Evolutionary conservation across 92 coral and sea anemone genomes (phyloP).

Genomic region (Siderastrea siderea): DNA sequence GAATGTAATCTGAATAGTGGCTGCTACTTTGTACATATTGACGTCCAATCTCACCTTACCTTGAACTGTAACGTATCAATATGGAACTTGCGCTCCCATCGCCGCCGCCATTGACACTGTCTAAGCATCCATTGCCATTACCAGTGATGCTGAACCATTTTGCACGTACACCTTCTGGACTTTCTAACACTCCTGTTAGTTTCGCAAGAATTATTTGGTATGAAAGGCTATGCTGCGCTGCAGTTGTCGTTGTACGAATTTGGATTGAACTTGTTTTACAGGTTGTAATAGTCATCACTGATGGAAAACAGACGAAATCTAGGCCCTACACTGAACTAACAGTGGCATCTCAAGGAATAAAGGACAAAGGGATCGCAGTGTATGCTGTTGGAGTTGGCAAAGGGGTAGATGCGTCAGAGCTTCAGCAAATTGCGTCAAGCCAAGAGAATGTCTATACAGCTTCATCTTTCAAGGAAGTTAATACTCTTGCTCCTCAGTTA

Average conservation of each 20-base stretch:
- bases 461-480: slow-evolving; percentile 28
- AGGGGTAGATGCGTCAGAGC: slow-evolving; percentile 38
- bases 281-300: slow-evolving; percentile 59
- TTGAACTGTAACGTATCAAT: too few species aligned
- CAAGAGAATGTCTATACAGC: slow-evolving; percentile 46
- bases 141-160: too few species aligned
- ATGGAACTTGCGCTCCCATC: too few species aligned
- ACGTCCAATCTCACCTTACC: too few species aligned
- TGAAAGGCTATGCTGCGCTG: too few species aligned
- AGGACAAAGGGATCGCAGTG: slow-evolving; percentile 52
- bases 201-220: too few species aligned
- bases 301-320: slow-evolving; percentile 62
- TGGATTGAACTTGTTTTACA: not conserved
- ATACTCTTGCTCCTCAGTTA: slow-evolving; percentile 1
- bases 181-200: too few species aligned
- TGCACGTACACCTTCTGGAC: too few species aligned
- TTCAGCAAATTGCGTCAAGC: slow-evolving; percentile 62
- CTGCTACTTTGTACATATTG: too few species aligned
- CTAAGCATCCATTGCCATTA: too few species aligned
- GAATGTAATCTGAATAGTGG: too few species aligned
- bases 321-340: slow-evolving; percentile 47
- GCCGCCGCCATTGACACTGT: too few species aligned
- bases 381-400: slow-evolving; percentile 72
- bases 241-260: not conserved
- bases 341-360: slow-evolving; percentile 40